These are phyloP conservation scores for Bemisia tabaci DNA, from an alignment of 1,140 invertebrate species.

Conservation along the genomic window DNA sequence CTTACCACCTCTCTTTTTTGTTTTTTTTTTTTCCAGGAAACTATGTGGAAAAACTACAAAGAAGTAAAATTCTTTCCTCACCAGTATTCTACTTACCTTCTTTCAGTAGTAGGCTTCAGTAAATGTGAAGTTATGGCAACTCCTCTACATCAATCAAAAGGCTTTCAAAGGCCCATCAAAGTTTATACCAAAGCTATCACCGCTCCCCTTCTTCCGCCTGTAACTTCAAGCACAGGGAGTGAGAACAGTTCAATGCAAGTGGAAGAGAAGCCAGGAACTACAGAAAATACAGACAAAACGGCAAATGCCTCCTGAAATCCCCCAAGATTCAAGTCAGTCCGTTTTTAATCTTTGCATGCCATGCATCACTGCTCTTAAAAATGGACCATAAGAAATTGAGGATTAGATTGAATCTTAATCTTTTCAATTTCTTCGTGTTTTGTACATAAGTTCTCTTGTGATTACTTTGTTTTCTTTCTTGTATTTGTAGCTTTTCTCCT, in stretches of 20 bases:
- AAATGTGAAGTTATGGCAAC: slow-evolving; percentile 73
- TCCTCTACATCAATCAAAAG: slow-evolving; percentile 71
- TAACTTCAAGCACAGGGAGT: not conserved
- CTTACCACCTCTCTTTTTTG: no score
- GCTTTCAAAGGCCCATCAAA: slow-evolving; percentile 77
- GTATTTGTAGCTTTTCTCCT: no score
- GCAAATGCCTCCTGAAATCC: no score
- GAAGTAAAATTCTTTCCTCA: slow-evolving; percentile 75
- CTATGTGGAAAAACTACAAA: slow-evolving; percentile 73
- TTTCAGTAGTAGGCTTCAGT: slow-evolving; percentile 79
- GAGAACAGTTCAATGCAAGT: no score
- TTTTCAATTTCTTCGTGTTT: no score
- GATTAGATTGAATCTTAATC: no score
- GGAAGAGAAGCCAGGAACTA: no score
- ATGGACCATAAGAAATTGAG: no score
- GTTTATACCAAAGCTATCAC: slow-evolving; percentile 53
- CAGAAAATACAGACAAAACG: no score
- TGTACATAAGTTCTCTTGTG: no score
- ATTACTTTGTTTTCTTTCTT: no score
- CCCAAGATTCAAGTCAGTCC: not conserved
- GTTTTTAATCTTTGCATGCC: not conserved
- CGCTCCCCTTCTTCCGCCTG: not conserved
- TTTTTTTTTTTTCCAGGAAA: slow-evolving; percentile 57
- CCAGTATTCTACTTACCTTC: slow-evolving; percentile 76
- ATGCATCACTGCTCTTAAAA: no score